Evolutionary conservation across 2,888 invertebrate genomes (phyloP), one percentile per base, ranked within the genome.

Genomic region (Melanostoma mellinum): DNA sequence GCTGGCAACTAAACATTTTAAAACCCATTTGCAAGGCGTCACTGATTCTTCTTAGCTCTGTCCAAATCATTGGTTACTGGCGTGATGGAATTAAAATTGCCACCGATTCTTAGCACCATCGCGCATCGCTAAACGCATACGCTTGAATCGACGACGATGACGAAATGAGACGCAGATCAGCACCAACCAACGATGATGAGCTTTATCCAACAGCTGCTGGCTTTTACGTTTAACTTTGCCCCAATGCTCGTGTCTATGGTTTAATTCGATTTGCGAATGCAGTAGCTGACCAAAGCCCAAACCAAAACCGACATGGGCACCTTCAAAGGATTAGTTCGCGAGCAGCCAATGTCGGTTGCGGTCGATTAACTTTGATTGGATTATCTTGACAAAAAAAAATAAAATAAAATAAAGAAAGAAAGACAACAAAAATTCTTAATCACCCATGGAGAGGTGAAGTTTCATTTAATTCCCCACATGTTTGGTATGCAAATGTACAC

Each of bases 281-380:
- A 77, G 81, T 81, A 81, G 81, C 72, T 53, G 36, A 20, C 40
- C 32, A 20, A 42, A 4, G 4, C 48, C 42, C 10, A n/a, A 53
- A 33, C 38, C 35, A 65, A 44, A 53, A 52, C 53, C 46, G 65
- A 61, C 55, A 65, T 48, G 65, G 60, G 65, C 58, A 76, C 56
- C 65, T 71, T 20, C 42, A 8, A 8, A n/a, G 63, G 69, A 75
- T 80, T 80, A 80, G 56, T 53, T 80, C 40, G 67, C 67, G 6
- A 35, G 48, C 72, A 67, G 55, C 58, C 20, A 33, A 73, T 73
- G 67, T 82, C 78, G 73, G 82, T 78, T 52, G 38, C 73, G 82
- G 56, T 73, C 82, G 82, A 82, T 82, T 78, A 73, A 52, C 78
- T 78, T 78, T 82, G 82, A 82, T 78, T 78, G 78, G 78, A 82